Base-by-base conservation (phyloP, 2,888 invertebrate species). In the Synergus laeviventris region DNA sequence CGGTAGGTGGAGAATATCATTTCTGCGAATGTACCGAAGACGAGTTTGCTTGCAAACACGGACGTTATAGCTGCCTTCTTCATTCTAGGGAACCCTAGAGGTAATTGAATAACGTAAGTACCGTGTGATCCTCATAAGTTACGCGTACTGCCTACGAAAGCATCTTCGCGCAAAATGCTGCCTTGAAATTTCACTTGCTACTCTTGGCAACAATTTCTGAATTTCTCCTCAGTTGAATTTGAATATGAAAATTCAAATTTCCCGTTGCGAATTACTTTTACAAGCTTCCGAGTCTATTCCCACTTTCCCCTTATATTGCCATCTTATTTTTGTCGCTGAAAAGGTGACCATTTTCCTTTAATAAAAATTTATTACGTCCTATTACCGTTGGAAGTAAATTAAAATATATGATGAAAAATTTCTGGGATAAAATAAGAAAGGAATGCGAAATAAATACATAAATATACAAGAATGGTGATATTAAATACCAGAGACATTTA, bases 11-110 rank as follows among this genome's bases (percentile, higher is more conserved):
- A 56, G 64, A 60, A 61, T 70, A 75, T 73, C 74, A 62, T 75
- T 79, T 78, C 80, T 78, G 78, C 79, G 82, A 81, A 81, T 78
- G 78, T 74, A 75, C 79, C 77, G 77, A 80, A 80, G 81, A 81
- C 81, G 79, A 78, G 79, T 82, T 80, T 79, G 79, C 82, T 81
- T 79, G 79, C 82, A 81, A 83, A 82, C 81, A 75, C 77, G 74
- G 75, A 79, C 77, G 77, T 80, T 81, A 77, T 78, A 74, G 79
- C 77, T 74, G 76, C 78, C 76, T 80, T 74, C 74, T 78, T 78
- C 79, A 77, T 79, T 80, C 77, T 77, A 76, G 39, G 77, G 78
- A 79, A 78, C 76, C 78, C 75, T 70, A 75, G 79, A 66, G 78
- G 78, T 80, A 81, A 80, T 80, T 81, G 80, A 81, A 81, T 81